Percentiles rank a stretch among this genome's conserved stretches.
phyloP scores from a whole-genome alignment of 2,888 invertebrate genomes.

The Thumatha senex region DNA sequence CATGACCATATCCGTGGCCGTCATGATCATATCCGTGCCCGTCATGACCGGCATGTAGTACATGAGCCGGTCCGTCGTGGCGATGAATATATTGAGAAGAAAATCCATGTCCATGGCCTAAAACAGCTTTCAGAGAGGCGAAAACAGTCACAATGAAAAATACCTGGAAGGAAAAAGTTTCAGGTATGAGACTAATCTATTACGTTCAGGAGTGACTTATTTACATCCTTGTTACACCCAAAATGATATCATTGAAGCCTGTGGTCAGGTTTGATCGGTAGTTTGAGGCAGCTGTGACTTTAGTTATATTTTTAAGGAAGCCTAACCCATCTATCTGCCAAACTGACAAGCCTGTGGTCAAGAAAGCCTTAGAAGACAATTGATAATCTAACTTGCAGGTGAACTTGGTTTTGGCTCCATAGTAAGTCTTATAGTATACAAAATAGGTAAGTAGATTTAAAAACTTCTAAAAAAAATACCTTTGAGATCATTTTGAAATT shows the following conservation, averaged over 20 bases:
- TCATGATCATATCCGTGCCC: slow-evolving; percentile 51
- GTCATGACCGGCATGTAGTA: slow-evolving; percentile 42
- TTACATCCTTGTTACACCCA: no score
- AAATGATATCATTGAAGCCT: no score
- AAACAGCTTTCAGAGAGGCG: slow-evolving; percentile 46
- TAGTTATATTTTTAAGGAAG: no score
- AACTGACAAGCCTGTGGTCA: no score
- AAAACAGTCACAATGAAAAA: slow-evolving; percentile 51
- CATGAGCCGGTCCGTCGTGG: slow-evolving; percentile 58
- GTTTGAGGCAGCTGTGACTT: no score
- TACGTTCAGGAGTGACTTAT: not conserved
- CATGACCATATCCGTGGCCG: slow-evolving; percentile 55
- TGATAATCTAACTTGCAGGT: no score
- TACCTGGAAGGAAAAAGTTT: slow-evolving; percentile 29
- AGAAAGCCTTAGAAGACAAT: no score
- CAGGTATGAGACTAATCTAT: not conserved
- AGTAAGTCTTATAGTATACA: no score
- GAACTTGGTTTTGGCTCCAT: no score
- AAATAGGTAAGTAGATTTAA: no score
- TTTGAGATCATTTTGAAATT: slow-evolving; percentile 61
- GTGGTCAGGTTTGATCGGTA: no score
- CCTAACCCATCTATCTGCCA: no score
- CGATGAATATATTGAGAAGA: slow-evolving; percentile 66
- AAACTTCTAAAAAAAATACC: slow-evolving; percentile 43
- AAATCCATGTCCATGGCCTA: slow-evolving; percentile 60